phyloP scores from a whole-genome alignment of 1,140 invertebrate species.

The Meloidogyne floridensis region DNA sequence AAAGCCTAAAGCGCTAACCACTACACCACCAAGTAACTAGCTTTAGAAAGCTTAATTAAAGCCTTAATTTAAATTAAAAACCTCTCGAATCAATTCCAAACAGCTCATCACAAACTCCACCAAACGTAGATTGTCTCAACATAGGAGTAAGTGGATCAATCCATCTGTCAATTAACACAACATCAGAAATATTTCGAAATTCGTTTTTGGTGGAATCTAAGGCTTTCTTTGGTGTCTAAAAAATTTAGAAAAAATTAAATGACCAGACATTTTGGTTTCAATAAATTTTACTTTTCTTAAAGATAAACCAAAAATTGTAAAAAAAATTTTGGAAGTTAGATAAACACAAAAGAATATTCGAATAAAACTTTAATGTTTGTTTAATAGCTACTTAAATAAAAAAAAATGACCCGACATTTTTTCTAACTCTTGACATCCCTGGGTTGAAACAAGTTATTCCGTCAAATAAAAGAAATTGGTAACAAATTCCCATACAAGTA shows the following conservation, averaged over 20 bases:
- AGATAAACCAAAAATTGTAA: no score
- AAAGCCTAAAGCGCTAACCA: background rate
- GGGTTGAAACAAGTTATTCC: no score
- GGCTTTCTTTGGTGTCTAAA: background rate
- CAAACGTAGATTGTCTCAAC: constrained; percentile 92
- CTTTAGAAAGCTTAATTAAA: background rate
- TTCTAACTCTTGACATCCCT: no score
- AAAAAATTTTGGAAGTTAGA: no score
- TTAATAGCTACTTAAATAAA: no score
- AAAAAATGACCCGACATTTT: no score
- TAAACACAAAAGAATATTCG: no score
- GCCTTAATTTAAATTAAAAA: background rate
- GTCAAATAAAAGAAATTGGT: no score
- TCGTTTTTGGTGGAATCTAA: constrained; percentile 7
- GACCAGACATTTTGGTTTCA: no score
- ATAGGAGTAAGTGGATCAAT: constrained; percentile 89
- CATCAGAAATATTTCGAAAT: constrained; percentile 36
- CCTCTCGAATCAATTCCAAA: constrained; percentile 73
- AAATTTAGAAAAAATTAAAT: background rate
- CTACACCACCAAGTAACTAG: background rate
- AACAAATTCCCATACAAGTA: no score
- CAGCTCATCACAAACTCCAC: constrained; percentile 91
- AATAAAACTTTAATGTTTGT: no score
- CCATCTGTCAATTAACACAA: constrained; percentile 83
- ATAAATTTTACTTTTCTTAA: no score